Base-by-base conservation (phyloP, 92 coral and sea anemone genomes). In the Heteractis magnifica region DNA sequence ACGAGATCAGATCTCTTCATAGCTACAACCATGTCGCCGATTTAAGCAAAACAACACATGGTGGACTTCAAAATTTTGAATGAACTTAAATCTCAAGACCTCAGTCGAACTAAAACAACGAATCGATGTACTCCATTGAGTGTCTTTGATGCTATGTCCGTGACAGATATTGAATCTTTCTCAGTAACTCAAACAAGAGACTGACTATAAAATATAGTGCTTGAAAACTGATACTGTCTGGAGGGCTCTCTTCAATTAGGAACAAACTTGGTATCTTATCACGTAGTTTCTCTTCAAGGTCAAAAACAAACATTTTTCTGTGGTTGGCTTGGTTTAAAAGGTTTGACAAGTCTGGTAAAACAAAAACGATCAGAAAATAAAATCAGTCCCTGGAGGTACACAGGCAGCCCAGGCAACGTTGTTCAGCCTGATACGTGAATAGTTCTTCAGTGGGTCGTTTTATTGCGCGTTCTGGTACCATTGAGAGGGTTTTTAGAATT, bases 221-320 rank as follows among this genome's bases (percentile, higher is more conserved):
- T 23, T 68, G 49, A 10, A 68, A 68, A 68, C 12, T 68, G 73
- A 68, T 68, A 68, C n/a, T 18, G 71, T 64, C 71, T 64, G 71
- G 71, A 41, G 49, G 73, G 73, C 6, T 23, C 13, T 68, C 73
- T 68, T 23, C 73, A 68, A 41, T 19, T 76, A 16, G 59, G 41
- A 52, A 20, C 48, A 15, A 52, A 76, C 5, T 65, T 34, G 84
- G 74, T 49, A 7, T 8, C 62, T 70, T 56, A 81, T 81, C 84
- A 81, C 84, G 84, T 70, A 51, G 58, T 10, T 74, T 81, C 21
- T 49, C 51, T 52, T 44, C 2, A 8, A 71, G 84, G 84, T 81
- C 77, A 81, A 81, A 64, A 65, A 14, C 58, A 11, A 71, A 68
- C 12, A 49, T 81, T 81, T 49, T 52, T 6, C 55, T 19, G 19